Conservation (phyloP, 2,888 invertebrate species). For the Lymantria dispar region DNA sequence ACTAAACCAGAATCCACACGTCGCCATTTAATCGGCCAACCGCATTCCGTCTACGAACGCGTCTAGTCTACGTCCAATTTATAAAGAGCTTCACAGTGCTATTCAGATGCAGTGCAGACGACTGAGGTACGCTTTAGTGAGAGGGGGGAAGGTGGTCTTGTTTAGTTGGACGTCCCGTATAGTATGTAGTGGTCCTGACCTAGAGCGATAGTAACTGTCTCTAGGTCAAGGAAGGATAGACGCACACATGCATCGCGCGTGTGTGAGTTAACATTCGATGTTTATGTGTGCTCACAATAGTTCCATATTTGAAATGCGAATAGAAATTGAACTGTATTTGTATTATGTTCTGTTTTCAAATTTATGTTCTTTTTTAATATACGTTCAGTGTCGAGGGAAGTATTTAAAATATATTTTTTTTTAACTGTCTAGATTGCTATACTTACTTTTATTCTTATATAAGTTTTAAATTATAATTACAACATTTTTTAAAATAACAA, state of each 20-base stretch:
- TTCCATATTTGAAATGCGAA: conserved; percentile 21
- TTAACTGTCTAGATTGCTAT: too few relatives aligned
- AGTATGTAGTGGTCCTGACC: conserved; percentile 78
- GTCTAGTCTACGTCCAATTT: conserved; percentile 68
- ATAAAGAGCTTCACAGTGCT: conserved; percentile 41
- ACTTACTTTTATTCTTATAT: too few relatives aligned
- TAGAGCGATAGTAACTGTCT: conserved; percentile 73
- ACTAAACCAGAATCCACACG: conserved; percentile 41
- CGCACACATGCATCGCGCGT: conserved; percentile 55
- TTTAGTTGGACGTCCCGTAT: conserved; percentile 51
- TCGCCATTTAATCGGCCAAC: conserved; percentile 32
- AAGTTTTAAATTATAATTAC: too few relatives aligned
- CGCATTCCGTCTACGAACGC: conserved; percentile 62
- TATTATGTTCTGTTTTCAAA: conserved; percentile 6
- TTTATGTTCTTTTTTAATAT: not conserved
- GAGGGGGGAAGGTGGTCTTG: conserved; percentile 40
- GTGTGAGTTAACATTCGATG: conserved; percentile 13
- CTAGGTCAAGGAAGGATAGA: conserved; percentile 81
- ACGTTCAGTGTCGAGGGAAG: not conserved
- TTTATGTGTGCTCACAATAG: conserved; percentile 21
- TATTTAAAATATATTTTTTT: not conserved
- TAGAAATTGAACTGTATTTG: conserved; percentile 14
- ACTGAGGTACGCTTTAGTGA: conserved; percentile 8
- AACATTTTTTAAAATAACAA: too few relatives aligned
- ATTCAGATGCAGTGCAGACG: conserved; percentile 44